These are phyloP conservation scores for Tyrannus savana DNA, from an alignment of 2,113 vertebrate genomes.

Conservation along the genomic window DNA sequence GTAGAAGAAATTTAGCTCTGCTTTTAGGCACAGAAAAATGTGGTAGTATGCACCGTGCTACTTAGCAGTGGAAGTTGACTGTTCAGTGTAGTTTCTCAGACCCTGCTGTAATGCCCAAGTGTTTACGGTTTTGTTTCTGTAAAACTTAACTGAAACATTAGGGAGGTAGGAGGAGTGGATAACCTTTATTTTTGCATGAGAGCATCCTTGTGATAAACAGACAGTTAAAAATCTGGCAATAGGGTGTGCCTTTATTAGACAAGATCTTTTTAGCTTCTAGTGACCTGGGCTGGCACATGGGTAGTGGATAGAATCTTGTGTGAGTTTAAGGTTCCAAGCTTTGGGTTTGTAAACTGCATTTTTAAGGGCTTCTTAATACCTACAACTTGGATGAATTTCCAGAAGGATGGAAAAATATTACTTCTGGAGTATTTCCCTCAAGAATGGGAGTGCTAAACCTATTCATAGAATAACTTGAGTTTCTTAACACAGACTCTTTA, in stretches of 20 bases:
- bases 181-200: neutral
- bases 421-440: neutral
- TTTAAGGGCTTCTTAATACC: neutral
- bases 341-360: neutral
- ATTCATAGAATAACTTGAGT: neutral
- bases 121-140: neutral
- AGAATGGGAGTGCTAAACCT: neutral
- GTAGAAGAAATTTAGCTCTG: neutral
- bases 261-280: neutral
- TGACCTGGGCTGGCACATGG: neutral
- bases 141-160: neutral
- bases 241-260: neutral
- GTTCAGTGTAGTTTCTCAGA: neutral
- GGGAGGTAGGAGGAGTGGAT: neutral
- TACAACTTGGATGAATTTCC: neutral
- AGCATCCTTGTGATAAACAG: neutral
- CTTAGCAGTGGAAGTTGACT: neutral
- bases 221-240: neutral
- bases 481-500: neutral
- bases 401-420: neutral
- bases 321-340: neutral
- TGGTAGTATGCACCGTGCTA: accelerated
- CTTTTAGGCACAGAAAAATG: neutral
- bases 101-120: neutral
- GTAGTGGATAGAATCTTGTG: neutral